phyloP scores from a whole-genome alignment of 1,140 invertebrate genomes.

The Plutomurus gul region DNA sequence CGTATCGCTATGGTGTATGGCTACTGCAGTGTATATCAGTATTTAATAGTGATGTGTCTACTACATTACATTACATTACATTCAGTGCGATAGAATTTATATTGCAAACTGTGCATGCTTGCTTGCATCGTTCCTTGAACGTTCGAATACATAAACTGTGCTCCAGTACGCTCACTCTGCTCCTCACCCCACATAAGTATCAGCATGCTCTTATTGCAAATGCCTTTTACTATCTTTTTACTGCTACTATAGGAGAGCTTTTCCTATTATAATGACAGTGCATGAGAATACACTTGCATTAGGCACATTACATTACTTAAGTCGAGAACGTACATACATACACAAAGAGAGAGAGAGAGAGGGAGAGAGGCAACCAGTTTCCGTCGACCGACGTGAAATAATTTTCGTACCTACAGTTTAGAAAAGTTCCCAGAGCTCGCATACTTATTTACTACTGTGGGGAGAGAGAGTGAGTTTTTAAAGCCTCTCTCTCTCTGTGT shows the following conservation, averaged over 20 bases:
- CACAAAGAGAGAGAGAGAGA: background rate
- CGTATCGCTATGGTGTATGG: too few species aligned
- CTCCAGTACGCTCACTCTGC: background rate
- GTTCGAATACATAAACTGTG: background rate
- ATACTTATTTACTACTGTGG: conserved; percentile 4
- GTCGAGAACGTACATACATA: too few species aligned
- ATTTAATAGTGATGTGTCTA: too few species aligned
- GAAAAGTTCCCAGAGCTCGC: conserved; percentile 4
- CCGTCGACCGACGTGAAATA: background rate
- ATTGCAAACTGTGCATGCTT: background rate
- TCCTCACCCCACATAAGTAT: background rate
- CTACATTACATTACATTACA: too few species aligned
- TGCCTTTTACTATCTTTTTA: conserved; percentile 16
- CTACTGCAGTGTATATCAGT: too few species aligned
- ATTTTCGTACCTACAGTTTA: conserved; percentile 8
- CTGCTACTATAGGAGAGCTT: background rate
- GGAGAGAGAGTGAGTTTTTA: background rate
- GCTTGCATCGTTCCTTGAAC: background rate
- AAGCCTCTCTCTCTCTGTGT: background rate
- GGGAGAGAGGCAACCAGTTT: background rate
- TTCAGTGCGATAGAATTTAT: background rate
- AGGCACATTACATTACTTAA: conserved; percentile 20
- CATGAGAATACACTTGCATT: conserved; percentile 17
- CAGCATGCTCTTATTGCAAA: background rate
- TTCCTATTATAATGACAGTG: conserved; percentile 12